Evolutionary conservation across 2,888 invertebrate genomes (phyloP).

Genomic region (Drepana falcataria): DNA sequence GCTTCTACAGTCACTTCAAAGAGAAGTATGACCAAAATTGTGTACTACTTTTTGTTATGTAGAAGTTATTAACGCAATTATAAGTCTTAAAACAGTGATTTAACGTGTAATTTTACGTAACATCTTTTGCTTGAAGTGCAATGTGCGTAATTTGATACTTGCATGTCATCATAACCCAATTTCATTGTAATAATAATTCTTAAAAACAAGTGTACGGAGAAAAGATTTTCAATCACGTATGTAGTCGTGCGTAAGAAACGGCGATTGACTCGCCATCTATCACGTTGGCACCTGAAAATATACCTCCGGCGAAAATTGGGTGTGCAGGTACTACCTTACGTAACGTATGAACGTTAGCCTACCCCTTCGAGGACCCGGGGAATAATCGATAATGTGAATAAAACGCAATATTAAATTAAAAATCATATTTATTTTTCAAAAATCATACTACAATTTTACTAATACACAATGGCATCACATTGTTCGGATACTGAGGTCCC

Average conservation of each 20-base stretch:
- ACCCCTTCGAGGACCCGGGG: not conserved
- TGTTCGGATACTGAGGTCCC: slow-evolving; percentile 21
- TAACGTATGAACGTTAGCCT: no score
- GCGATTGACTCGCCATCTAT: no score
- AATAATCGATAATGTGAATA: not conserved
- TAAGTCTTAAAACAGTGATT: no score
- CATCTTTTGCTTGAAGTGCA: not conserved
- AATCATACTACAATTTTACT: slow-evolving; percentile 38
- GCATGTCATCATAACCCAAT: not conserved
- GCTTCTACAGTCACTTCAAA: slow-evolving; percentile 1
- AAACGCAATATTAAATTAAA: slow-evolving; percentile 22
- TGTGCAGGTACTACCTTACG: no score
- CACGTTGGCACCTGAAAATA: no score
- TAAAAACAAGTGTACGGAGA: no score
- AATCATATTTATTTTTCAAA: slow-evolving; percentile 55
- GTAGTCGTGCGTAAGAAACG: no score
- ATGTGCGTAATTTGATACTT: not conserved
- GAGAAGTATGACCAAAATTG: not conserved
- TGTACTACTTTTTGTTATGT: no score
- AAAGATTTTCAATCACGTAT: no score
- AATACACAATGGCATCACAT: slow-evolving; percentile 41
- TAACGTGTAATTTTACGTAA: not conserved
- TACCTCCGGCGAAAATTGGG: no score
- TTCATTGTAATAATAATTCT: not conserved
- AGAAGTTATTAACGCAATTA: not conserved